Base-by-base conservation (phyloP, 1,140 invertebrate genomes). In the Trachymyrmex cornetzi region DNA sequence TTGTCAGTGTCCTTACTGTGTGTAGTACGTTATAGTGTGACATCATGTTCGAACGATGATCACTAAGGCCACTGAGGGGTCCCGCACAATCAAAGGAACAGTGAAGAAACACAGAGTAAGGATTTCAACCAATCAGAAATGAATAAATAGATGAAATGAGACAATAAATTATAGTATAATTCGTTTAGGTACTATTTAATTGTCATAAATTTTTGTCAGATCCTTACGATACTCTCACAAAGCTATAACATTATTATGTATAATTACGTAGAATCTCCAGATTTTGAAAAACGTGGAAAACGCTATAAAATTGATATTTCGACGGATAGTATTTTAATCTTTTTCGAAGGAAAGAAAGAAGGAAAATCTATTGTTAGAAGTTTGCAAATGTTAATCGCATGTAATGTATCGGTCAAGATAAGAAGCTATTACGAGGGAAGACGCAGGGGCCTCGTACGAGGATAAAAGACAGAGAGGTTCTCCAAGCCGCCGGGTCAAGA, bases 401-500 rank as follows among this genome's bases (percentile, higher is more conserved):
- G 66, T 27, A 71, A 72, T 71, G 44, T 88, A 67, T 64, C 57
- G 16, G 30, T n/a, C 24, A 38, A 44, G 38, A 72, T 24, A 53
- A 64, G 66, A 75, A 24, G 12, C 14, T 63, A n/a, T 48, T n/a
- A 44, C 34, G 53, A 30, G 6, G 12, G 38, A 55, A 48, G 7
- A 67, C 34, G 22, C 1, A 14, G 9, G 63, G 34, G 57, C 27
- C 22, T n/a, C 14, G n/a, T 48, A 59, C 14, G 61, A 75, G 69
- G 72, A 80, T 67, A 86, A 82, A 74, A 67, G 44, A 57, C 34
- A 69, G 50, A 80, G 67, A 53, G 9, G 7, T 11, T 57, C 34
- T 72, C 72, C 48, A 64, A 61, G 75, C 19, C 30, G 80, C 71
- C 69, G 34, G 85, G 87, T 64, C 90, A 91, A 59, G 61, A 72